Conservation (phyloP, 2,113 vertebrate genomes). For the Telmatochromis sp. region DNA sequence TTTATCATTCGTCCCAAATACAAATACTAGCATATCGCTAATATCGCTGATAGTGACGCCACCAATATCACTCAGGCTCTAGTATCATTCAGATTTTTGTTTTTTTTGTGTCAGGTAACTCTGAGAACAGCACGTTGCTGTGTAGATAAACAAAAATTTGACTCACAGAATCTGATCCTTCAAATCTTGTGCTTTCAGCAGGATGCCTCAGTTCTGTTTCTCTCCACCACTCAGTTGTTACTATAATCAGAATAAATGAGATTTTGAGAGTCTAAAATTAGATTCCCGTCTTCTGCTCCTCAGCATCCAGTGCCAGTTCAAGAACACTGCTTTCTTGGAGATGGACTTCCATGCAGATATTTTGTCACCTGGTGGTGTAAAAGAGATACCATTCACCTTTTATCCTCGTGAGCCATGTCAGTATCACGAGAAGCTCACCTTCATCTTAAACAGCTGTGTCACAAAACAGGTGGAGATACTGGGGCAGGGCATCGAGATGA, state of each 20-base stretch:
- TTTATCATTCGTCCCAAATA: neutral
- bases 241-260: neutral
- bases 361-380: slow-evolving; percentile 68
- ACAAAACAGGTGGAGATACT: slow-evolving; percentile 72
- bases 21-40: neutral
- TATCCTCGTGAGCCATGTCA: slow-evolving; percentile 58
- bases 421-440: slow-evolving; percentile 76
- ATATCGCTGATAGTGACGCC: neutral
- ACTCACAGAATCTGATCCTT: neutral
- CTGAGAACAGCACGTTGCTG: neutral
- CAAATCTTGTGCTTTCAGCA: neutral
- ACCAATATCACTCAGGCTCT: neutral
- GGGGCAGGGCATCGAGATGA: slow-evolving; percentile 81
- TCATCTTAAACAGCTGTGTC: slow-evolving; percentile 77
- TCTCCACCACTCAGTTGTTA: neutral
- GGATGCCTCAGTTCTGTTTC: neutral
- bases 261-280: neutral
- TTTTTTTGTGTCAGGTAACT: neutral
- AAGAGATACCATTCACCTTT: slow-evolving; percentile 77
- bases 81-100: neutral
- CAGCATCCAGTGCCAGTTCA: slow-evolving; percentile 80
- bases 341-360: slow-evolving; percentile 63
- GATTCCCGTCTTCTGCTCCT: neutral
- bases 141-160: neutral
- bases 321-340: slow-evolving; percentile 68